Conservation (phyloP, 2,888 invertebrate species). For the Linnaemya tessellans region DNA sequence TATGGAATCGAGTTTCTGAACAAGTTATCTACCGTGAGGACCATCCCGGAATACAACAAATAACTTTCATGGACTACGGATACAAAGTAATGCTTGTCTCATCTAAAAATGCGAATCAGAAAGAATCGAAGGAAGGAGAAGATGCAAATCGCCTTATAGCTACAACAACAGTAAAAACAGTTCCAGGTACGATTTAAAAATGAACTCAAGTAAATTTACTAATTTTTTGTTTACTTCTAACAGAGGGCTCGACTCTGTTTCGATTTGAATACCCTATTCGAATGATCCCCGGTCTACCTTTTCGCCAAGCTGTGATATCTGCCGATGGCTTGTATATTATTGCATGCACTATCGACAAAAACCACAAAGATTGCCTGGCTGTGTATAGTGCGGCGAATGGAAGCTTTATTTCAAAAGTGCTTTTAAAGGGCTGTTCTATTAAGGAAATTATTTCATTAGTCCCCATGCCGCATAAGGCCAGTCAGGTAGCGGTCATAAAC, state of each 20-base stretch:
- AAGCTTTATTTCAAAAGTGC: slow-evolving; percentile 84
- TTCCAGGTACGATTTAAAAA: slow-evolving; percentile 86
- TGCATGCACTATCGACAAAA: slow-evolving; percentile 92
- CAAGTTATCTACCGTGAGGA: slow-evolving; percentile 89
- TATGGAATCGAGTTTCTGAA: slow-evolving; percentile 92
- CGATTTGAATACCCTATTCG: slow-evolving; percentile 92
- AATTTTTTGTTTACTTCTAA: slow-evolving; percentile 31
- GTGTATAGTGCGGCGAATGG: slow-evolving; percentile 94
- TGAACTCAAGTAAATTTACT: neutral
- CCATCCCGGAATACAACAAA: slow-evolving; percentile 85
- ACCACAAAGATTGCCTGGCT: slow-evolving; percentile 91
- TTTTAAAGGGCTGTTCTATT: slow-evolving; percentile 84
- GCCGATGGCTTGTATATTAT: slow-evolving; percentile 91
- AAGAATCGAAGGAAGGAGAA: slow-evolving; percentile 85
- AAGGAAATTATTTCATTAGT: slow-evolving; percentile 90
- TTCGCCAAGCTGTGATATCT: slow-evolving; percentile 91
- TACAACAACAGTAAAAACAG: slow-evolving; percentile 87
- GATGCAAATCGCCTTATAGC: slow-evolving; percentile 86
- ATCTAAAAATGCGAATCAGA: slow-evolving; percentile 82
- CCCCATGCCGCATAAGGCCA: slow-evolving; percentile 92
- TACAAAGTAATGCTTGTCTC: slow-evolving; percentile 83
- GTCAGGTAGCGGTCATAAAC: slow-evolving; percentile 94
- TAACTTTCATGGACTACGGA: slow-evolving; percentile 83
- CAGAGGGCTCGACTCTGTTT: slow-evolving; percentile 90
- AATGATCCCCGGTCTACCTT: slow-evolving; percentile 87